phyloP scores from a whole-genome alignment of 2,888 invertebrate genomes.

The Steromphala cineraria region DNA sequence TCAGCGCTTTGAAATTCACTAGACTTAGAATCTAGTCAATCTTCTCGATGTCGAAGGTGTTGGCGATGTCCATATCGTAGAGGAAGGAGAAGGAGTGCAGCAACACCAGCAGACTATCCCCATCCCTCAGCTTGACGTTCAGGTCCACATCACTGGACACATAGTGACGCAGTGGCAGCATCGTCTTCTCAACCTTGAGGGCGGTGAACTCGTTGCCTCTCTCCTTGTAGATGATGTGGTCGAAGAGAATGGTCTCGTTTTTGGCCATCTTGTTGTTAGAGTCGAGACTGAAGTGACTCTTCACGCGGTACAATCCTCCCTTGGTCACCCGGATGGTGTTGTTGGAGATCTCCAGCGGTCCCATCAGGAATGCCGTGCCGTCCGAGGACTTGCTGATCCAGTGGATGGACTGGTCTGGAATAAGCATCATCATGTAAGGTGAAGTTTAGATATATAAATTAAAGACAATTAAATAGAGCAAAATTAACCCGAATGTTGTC shows the following conservation, averaged over 20 bases:
- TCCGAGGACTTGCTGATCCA: neutral
- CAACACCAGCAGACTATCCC: neutral
- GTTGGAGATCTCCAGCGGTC: neutral
- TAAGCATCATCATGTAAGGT: neutral
- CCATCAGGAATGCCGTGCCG: neutral
- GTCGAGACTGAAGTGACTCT: conserved; percentile 15
- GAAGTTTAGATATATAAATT: no score
- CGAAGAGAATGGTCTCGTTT: neutral
- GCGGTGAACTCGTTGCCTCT: neutral
- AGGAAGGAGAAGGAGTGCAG: neutral
- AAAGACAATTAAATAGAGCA: no score
- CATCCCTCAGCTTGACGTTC: neutral
- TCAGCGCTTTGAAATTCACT: no score
- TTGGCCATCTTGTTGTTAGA: neutral
- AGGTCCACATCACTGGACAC: neutral
- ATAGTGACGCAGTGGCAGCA: neutral
- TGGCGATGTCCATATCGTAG: neutral
- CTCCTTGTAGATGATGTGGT: neutral
- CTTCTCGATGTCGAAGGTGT: neutral
- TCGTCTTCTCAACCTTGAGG: neutral
- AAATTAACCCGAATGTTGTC: no score
- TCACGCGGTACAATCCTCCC: neutral
- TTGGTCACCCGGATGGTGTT: neutral
- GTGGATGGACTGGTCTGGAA: neutral
- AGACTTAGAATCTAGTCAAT: neutral